Evolutionary conservation across 1,140 invertebrate genomes (phyloP), one percentile per base, ranked within the genome.

Genomic region (Nomia melanderi): DNA sequence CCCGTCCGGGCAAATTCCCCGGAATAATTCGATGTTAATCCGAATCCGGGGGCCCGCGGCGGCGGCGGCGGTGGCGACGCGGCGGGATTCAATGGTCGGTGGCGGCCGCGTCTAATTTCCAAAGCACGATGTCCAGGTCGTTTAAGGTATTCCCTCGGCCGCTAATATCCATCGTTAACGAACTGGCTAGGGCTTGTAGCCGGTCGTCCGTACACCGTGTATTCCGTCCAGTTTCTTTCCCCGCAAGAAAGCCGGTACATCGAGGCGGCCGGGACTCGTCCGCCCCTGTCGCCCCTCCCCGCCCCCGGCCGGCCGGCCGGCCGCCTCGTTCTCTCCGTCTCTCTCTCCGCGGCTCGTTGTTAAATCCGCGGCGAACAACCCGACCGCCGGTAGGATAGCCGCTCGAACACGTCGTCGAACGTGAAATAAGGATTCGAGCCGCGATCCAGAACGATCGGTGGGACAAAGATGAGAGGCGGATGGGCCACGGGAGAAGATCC

Each of bases 341-440:
- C 23, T 53, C 20, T 33, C 27, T 8, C 47, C 53, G 41, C 27
- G 20, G 25, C 69, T 69, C 56, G 60, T 70, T 67, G 84, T 82
- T 78, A 85, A 85, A 84, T 83, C 82, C 82, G 73, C 78, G 72
- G 64, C 59, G 81, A 75, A 82, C 82, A 79, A 66, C 57, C 44
- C 33, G 66, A 50, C 29, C 66, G 62, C 36, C 69, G 56, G 29
- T 31, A 72, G 59, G 69, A 54, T 71, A 53, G 79, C 44, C 79
- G 75, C 54, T 70, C 36, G 64, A 47, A 78, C 79, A 77, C 76
- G 77, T 82, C 65, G 79, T 77, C 81, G 65, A 74, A 83, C 77
- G 73, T 75, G 77, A 81, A 75, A 74, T 63, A 77, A 70, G 67
- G 77, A 77, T 75, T 83, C 79, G 82, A 77, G 31, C 44, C 64